A percentile compares a stretch with the other conserved stretches of the same genome.
Conservation (phyloP, 1,140 invertebrate genomes). For the Lerema accius region DNA sequence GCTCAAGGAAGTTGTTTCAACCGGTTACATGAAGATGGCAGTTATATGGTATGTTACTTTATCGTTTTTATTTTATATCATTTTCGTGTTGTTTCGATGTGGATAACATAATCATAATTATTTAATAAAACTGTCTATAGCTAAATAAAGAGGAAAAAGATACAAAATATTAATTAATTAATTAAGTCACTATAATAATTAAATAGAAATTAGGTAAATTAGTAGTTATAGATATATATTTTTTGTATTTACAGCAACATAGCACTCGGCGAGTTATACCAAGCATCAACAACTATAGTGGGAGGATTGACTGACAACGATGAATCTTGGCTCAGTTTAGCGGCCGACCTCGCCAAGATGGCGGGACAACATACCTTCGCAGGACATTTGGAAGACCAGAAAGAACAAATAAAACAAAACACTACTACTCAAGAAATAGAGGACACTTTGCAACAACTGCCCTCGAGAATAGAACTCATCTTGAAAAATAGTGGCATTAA, state of each 20-base stretch:
- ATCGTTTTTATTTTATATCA: too few relatives aligned
- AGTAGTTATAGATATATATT: too few relatives aligned
- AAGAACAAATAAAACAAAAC: slow-evolving; percentile 36
- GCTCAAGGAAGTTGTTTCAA: slow-evolving; percentile 33
- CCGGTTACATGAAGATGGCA: slow-evolving; percentile 38
- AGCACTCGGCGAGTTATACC: slow-evolving; percentile 50
- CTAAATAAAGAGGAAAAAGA: too few relatives aligned
- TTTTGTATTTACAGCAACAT: slow-evolving; percentile 72
- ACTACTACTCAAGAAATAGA: slow-evolving; percentile 27
- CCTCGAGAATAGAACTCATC: slow-evolving; percentile 53
- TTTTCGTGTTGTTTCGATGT: too few relatives aligned
- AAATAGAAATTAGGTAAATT: too few relatives aligned
- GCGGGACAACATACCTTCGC: slow-evolving; percentile 61
- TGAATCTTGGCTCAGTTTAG: slow-evolving; percentile 55
- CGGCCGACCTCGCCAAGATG: slow-evolving; percentile 64
- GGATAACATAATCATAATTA: too few relatives aligned
- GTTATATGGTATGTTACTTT: slow-evolving; percentile 53
- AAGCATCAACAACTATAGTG: slow-evolving; percentile 47
- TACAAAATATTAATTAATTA: too few relatives aligned
- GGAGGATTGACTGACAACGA: slow-evolving; percentile 49
- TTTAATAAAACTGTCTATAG: too few relatives aligned
- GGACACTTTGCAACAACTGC: slow-evolving; percentile 46
- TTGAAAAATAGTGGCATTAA: slow-evolving; percentile 34
- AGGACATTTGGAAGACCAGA: slow-evolving; percentile 55
- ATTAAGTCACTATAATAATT: too few relatives aligned